Evolutionary conservation across 92 coral and sea anemone species (phyloP).

Genomic region (Scolanthus callimorphus): DNA sequence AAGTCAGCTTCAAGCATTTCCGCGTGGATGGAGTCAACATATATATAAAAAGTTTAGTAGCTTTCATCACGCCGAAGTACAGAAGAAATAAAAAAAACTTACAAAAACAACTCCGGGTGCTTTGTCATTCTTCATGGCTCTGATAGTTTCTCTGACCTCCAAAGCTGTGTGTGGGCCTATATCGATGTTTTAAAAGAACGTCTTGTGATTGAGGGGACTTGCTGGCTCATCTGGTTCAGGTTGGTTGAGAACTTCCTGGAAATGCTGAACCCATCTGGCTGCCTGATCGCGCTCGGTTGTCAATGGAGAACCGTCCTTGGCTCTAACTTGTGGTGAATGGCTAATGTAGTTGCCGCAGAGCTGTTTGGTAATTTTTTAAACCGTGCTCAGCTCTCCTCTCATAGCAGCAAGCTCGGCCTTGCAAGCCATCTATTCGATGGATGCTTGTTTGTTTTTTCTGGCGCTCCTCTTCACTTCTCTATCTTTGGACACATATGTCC

Average conservation of each 20-base stretch:
- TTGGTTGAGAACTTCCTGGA: too few species aligned
- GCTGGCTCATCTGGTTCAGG: constrained; percentile 11
- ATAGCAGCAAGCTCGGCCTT: constrained; percentile 8
- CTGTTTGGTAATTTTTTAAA: constrained; percentile 13
- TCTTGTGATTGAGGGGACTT: too few species aligned
- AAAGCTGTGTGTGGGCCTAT: constrained; percentile 2
- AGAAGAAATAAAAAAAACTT: too few species aligned
- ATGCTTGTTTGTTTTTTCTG: constrained; percentile 7
- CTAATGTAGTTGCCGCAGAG: constrained; percentile 1
- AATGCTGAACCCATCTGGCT: too few species aligned
- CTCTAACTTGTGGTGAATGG: constrained; percentile 6
- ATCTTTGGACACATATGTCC: constrained; percentile 1
- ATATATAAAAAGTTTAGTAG: too few species aligned
- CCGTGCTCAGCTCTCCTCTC: background rate
- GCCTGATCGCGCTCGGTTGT: constrained; percentile 2
- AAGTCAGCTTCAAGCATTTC: too few species aligned
- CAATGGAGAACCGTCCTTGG: constrained; percentile 8
- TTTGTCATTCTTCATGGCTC: too few species aligned
- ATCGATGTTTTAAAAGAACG: too few species aligned
- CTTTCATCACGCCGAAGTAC: too few species aligned
- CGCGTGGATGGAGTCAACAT: too few species aligned
- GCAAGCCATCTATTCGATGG: constrained; percentile 2
- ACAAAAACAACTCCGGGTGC: too few species aligned
- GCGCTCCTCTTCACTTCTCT: constrained; percentile 1
- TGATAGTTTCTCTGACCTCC: background rate